phyloP scores from a whole-genome alignment of 2,113 vertebrate species.

The Varanus komodoensis region DNA sequence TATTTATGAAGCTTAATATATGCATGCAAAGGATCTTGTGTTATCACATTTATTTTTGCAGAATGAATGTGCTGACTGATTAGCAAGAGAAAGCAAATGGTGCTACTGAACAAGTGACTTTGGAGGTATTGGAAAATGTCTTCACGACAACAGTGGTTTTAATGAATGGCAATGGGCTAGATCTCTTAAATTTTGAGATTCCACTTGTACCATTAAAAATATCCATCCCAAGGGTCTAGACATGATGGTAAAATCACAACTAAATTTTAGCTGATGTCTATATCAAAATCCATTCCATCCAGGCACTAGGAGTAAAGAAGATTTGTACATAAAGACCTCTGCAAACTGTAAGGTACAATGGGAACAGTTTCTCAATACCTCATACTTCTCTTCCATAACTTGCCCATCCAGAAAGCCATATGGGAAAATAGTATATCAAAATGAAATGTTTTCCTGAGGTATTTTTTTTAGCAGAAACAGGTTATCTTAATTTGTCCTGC shows the following conservation, averaged over 20 bases:
- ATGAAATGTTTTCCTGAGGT: neutral
- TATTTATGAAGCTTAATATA: neutral
- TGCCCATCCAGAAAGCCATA: neutral
- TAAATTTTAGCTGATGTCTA: neutral
- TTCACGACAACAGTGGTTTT: neutral
- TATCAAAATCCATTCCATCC: neutral
- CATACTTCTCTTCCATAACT: neutral
- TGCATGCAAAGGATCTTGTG: conserved; percentile 15
- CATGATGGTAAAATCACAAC: neutral
- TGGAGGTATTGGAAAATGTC: neutral
- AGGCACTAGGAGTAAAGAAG: neutral
- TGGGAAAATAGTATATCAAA: neutral
- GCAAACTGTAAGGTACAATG: neutral
- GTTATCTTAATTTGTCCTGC: neutral
- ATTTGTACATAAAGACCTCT: neutral
- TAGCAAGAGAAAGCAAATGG: neutral
- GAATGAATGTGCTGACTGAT: neutral
- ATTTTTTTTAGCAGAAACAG: neutral
- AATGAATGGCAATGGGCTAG: neutral
- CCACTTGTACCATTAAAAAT: neutral
- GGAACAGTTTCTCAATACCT: neutral
- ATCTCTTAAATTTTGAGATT: neutral
- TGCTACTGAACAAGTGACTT: conserved; percentile 22
- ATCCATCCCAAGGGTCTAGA: neutral
- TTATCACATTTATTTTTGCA: conserved; percentile 38